Evolutionary conservation across 1,140 invertebrate species (phyloP).

Genomic region (Drosophila mojavensis): DNA sequence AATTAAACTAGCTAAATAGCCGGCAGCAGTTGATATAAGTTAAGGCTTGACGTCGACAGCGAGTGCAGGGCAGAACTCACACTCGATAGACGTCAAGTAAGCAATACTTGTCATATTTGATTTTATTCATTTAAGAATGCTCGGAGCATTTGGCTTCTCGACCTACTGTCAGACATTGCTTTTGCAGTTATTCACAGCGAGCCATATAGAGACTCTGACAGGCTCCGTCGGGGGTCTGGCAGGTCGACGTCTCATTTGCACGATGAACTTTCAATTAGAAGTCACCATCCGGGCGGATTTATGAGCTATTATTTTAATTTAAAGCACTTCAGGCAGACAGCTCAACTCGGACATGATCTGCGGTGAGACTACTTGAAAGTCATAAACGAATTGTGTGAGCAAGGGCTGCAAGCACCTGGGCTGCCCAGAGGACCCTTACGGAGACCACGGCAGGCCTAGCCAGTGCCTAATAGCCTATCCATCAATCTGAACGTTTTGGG

Average conservation of each 20-base stretch:
- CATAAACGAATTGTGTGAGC: not conserved
- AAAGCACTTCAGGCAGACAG: not conserved
- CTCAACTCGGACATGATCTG: not conserved
- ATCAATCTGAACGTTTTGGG: conserved; percentile 36
- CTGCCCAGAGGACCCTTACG: too few species aligned
- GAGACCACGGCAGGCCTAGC: not conserved
- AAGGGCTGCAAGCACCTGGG: not conserved
- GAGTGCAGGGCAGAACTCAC: not conserved
- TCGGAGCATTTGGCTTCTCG: not conserved
- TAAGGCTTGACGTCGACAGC: not conserved
- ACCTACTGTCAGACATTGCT: not conserved
- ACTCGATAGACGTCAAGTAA: not conserved
- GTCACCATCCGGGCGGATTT: too few species aligned
- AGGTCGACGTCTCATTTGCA: too few species aligned
- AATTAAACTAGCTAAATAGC: too few species aligned
- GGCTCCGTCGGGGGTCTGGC: too few species aligned
- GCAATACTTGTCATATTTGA: not conserved
- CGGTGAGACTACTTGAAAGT: not conserved
- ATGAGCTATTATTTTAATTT: too few species aligned
- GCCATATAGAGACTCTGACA: too few species aligned
- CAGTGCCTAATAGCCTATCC: conserved; percentile 28
- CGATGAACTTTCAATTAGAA: too few species aligned
- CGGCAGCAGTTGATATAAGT: too few species aligned
- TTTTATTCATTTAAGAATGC: not conserved
- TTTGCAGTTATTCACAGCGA: not conserved